Conservation (phyloP, 2,888 invertebrate genomes). For the Tinea trinotella region DNA sequence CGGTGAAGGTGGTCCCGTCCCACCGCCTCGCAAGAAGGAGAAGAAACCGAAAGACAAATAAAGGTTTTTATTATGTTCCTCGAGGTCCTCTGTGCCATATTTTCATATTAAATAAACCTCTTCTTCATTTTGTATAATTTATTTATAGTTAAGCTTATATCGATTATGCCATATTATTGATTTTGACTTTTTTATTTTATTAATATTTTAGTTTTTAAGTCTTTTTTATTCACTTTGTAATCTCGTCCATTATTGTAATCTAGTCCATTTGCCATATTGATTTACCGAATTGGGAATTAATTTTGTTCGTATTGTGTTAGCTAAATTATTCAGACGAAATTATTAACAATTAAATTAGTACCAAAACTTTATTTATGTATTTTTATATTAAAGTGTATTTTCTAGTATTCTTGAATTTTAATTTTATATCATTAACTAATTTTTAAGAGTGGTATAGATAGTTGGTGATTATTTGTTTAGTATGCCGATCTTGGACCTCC, state of each 20-base stretch:
- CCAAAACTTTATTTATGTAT: slow-evolving; percentile 38
- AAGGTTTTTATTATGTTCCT: slow-evolving; percentile 29
- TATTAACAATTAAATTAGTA: slow-evolving; percentile 2
- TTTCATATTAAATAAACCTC: neutral
- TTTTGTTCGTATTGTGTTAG: neutral
- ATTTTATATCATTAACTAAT: too few relatives aligned
- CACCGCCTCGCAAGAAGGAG: slow-evolving; percentile 70
- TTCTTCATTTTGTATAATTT: neutral
- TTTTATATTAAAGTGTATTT: slow-evolving; percentile 65
- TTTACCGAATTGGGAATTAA: neutral
- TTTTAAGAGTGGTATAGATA: too few relatives aligned
- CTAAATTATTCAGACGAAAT: neutral
- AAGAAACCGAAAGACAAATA: slow-evolving; percentile 64
- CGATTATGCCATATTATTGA: slow-evolving; percentile 24
- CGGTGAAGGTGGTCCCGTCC: slow-evolving; percentile 56
- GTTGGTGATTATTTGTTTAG: too few relatives aligned
- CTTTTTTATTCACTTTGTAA: slow-evolving; percentile 20
- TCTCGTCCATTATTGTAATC: slow-evolving; percentile 15
- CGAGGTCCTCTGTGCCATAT: slow-evolving; percentile 8
- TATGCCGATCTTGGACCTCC: too few relatives aligned
- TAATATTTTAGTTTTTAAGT: slow-evolving; percentile 21
- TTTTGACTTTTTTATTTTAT: slow-evolving; percentile 17
- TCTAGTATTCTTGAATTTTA: too few relatives aligned
- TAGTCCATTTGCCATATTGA: neutral
- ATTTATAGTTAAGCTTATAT: slow-evolving; percentile 6